Evolutionary conservation across 2,888 invertebrate genomes (phyloP).

Genomic region (Hypsopygia costalis): DNA sequence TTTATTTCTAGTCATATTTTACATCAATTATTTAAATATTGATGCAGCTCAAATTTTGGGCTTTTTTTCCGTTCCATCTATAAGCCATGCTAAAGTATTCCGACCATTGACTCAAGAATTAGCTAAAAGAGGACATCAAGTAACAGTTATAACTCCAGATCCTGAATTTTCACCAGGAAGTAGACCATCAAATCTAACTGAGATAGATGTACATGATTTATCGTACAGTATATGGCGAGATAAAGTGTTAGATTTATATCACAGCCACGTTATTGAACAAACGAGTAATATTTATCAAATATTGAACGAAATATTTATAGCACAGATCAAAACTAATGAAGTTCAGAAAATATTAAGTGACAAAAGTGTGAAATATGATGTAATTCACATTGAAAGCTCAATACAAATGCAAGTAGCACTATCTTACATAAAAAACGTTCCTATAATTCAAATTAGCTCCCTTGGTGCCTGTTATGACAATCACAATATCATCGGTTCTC

Average conservation of each 20-base stretch:
- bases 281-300: constrained; percentile 26
- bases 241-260: not conserved
- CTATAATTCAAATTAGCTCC: constrained; percentile 36
- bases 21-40: no score
- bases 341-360: no score
- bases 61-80: constrained; percentile 12
- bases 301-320: no score
- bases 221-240: constrained; percentile 12
- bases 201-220: constrained; percentile 29
- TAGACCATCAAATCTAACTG: constrained; percentile 31
- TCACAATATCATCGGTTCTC: constrained; percentile 24
- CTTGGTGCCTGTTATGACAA: constrained; percentile 21
- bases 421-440: constrained; percentile 31
- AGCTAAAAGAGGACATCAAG: constrained; percentile 38
- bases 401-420: constrained; percentile 20
- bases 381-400: constrained; percentile 32
- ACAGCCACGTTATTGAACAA: not conserved
- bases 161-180: constrained; percentile 21
- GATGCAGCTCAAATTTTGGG: constrained; percentile 15
- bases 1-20: no score
- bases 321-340: no score
- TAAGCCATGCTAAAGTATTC: constrained; percentile 19
- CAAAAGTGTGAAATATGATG: constrained; percentile 36
- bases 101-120: constrained; percentile 25
- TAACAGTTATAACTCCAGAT: constrained; percentile 37